Percentiles rank a stretch among this genome's conserved stretches.
These are phyloP conservation scores for Sycobia sp. DNA, from an alignment of 1,140 invertebrate species.

Conservation along the genomic window DNA sequence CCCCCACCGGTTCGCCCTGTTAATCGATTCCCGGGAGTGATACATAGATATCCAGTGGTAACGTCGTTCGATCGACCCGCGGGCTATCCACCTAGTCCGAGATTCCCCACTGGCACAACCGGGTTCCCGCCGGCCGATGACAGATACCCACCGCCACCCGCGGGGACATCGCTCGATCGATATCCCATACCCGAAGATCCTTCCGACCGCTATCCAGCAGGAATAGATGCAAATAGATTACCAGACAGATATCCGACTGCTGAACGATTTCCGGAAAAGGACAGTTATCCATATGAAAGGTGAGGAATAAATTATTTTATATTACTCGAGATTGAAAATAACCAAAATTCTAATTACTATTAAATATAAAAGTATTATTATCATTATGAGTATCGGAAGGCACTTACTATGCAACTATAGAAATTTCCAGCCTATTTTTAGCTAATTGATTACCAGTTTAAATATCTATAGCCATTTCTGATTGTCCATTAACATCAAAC, in stretches of 20 bases:
- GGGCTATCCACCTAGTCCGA: slow-evolving; percentile 55
- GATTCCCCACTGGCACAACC: slow-evolving; percentile 46
- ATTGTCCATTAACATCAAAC: too few species aligned
- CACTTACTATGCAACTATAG: too few species aligned
- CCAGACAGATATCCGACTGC: slow-evolving; percentile 36
- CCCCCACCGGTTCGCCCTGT: slow-evolving; percentile 40
- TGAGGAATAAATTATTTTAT: slow-evolving; percentile 34
- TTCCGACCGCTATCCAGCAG: slow-evolving; percentile 45
- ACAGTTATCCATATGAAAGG: slow-evolving; percentile 48
- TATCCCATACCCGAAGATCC: slow-evolving; percentile 50
- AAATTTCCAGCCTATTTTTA: too few species aligned
- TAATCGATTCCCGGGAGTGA: slow-evolving; percentile 45
- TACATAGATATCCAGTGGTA: slow-evolving; percentile 49
- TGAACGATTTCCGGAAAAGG: slow-evolving; percentile 57
- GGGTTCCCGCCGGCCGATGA: slow-evolving; percentile 47
- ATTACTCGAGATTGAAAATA: too few species aligned
- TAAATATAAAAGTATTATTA: too few species aligned
- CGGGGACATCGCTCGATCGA: slow-evolving; percentile 41
- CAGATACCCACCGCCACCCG: slow-evolving; percentile 46
- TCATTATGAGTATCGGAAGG: too few species aligned
- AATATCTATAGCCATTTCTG: too few species aligned
- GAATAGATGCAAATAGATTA: slow-evolving; percentile 23
- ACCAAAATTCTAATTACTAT: too few species aligned
- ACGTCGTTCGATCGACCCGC: slow-evolving; percentile 32
- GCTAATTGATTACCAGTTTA: too few species aligned